These are phyloP conservation scores for Coturnix japonica DNA, from an alignment of 2,113 vertebrate species.

Conservation along the genomic window DNA sequence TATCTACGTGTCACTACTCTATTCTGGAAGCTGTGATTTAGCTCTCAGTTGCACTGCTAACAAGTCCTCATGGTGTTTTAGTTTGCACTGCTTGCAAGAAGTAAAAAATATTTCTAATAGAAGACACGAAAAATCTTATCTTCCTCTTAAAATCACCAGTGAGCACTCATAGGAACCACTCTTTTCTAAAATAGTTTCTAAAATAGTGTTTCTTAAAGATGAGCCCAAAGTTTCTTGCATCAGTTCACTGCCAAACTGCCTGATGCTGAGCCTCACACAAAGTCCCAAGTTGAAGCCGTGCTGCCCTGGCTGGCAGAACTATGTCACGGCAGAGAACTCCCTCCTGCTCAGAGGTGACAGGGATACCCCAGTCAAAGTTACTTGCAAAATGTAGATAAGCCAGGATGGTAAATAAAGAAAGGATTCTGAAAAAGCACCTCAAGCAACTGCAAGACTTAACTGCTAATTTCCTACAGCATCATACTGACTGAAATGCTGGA, in stretches of 20 bases:
- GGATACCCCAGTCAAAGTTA: neutral
- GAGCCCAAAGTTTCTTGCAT: neutral
- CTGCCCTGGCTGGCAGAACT: neutral
- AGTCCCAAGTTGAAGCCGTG: neutral
- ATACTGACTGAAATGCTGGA: neutral
- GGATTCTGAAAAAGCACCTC: neutral
- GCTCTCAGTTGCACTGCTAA: neutral
- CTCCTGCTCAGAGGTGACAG: neutral
- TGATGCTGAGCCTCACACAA: accelerated
- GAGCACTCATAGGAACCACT: neutral
- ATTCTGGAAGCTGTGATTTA: neutral
- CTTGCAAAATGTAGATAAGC: neutral
- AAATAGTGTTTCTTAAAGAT: neutral
- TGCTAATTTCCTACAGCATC: neutral
- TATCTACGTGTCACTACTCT: neutral
- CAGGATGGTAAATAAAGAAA: neutral
- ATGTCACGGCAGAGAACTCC: neutral
- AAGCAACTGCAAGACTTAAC: neutral
- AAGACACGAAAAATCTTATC: neutral
- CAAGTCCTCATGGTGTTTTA: neutral
- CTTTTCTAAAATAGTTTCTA: neutral
- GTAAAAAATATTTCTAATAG: neutral
- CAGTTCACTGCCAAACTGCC: neutral
- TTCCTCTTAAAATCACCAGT: neutral
- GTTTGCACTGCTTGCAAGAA: neutral